Percentiles rank a stretch among this genome's conserved stretches.
These are phyloP conservation scores for Lysandra bellargus DNA, from an alignment of 2,888 invertebrate species.

Conservation along the genomic window DNA sequence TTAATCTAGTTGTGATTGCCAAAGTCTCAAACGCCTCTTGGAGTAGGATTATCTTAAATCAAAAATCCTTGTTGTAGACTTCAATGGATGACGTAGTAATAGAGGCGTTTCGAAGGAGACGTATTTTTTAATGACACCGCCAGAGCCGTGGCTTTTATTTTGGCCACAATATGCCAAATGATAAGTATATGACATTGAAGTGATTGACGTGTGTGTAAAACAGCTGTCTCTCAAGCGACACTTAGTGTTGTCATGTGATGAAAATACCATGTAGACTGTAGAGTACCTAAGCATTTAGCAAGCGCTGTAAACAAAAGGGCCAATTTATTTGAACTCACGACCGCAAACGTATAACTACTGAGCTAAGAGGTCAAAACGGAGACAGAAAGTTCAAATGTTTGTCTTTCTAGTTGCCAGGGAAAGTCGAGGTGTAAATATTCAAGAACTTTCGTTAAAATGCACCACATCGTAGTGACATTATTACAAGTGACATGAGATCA, in stretches of 20 bases:
- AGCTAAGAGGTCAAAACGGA: constrained; percentile 18
- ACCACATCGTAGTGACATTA: background rate
- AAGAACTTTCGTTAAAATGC: constrained; percentile 16
- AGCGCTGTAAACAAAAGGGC: background rate
- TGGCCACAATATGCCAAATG: no score
- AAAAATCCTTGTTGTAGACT: background rate
- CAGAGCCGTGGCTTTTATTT: no score
- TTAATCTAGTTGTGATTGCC: constrained; percentile 16
- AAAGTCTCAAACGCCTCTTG: background rate
- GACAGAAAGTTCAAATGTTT: constrained; percentile 47
- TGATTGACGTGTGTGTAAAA: no score
- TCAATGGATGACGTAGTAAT: no score
- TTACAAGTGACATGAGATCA: background rate
- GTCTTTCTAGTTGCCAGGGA: constrained; percentile 35
- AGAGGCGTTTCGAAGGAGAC: background rate
- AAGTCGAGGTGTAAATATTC: constrained; percentile 29
- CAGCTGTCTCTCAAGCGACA: no score
- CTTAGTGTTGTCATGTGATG: no score
- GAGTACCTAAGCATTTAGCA: background rate
- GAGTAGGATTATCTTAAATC: background rate
- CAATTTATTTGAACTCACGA: background rate
- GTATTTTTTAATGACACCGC: no score
- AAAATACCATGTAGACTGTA: background rate
- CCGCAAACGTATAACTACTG: background rate
- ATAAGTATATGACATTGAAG: no score